Percentiles rank a stretch among this genome's conserved stretches.
phyloP scores from a whole-genome alignment of 2,113 vertebrate species.

The Hydropotes inermis region DNA sequence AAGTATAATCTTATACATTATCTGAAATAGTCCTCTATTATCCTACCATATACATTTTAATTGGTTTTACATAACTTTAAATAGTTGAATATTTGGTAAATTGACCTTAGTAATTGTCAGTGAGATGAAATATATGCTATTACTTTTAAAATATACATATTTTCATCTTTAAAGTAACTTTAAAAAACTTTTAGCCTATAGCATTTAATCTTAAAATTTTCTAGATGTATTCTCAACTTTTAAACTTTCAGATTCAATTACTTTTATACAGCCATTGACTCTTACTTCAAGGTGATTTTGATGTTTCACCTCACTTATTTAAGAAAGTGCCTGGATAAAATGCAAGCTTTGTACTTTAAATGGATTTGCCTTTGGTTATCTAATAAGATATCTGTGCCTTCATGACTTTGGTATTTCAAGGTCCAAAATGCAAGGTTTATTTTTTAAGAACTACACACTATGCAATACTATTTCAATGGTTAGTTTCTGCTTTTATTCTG shows the following conservation, averaged over 20 bases:
- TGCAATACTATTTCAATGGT: background rate
- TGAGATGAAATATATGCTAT: background rate
- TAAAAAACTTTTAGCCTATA: background rate
- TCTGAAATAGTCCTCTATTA: background rate
- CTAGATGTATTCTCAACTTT: background rate
- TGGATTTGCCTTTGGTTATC: background rate
- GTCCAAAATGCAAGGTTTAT: background rate
- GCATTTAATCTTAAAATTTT: background rate
- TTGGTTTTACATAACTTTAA: background rate
- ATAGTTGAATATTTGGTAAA: background rate
- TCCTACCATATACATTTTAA: background rate
- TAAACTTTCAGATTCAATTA: slow-evolving; percentile 4
- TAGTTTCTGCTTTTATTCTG: background rate
- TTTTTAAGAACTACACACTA: background rate
- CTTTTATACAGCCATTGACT: background rate
- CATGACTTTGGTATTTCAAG: background rate
- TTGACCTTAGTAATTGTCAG: background rate
- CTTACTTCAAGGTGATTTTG: background rate
- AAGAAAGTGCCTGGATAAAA: background rate
- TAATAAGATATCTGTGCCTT: background rate
- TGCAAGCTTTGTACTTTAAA: background rate
- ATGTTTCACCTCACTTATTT: background rate
- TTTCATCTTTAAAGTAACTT: background rate
- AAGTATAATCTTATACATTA: background rate
- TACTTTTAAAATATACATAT: background rate